These are phyloP conservation scores for Aphidius ervi DNA, from an alignment of 1,140 invertebrate species.

Conservation along the genomic window DNA sequence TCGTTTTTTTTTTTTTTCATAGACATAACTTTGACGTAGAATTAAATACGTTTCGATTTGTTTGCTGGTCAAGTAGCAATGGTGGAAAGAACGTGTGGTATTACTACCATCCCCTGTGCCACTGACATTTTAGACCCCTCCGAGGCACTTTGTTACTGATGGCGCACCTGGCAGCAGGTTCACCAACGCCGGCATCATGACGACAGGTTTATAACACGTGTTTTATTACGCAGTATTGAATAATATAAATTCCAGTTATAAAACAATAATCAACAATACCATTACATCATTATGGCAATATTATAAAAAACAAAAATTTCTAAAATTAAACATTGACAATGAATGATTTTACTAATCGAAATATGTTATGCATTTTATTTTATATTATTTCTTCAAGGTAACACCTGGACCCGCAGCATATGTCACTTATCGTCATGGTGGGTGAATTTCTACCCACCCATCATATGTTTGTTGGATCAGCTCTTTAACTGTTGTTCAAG, in stretches of 20 bases:
- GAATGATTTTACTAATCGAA: no score
- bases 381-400: background rate
- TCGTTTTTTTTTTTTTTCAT: no score
- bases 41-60: background rate
- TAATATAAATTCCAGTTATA: no score
- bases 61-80: background rate
- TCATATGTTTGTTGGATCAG: constrained; percentile 5
- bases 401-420: constrained; percentile 37
- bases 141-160: background rate
- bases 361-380: constrained; percentile 12
- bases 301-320: no score
- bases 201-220: constrained; percentile 1
- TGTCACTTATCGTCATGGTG: constrained; percentile 13
- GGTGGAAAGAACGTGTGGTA: constrained; percentile 11
- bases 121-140: constrained; percentile 16
- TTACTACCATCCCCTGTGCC: constrained; percentile 19
- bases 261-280: no score
- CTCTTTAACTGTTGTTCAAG: constrained; percentile 7
- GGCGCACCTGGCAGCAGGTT: constrained; percentile 18
- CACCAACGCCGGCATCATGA: constrained; percentile 1
- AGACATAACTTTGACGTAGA: no score
- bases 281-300: no score
- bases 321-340: no score
- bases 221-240: no score
- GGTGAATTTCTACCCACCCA: constrained; percentile 13